phyloP scores from a whole-genome alignment of 2,113 vertebrate genomes.

The Nothoprocta perdicaria region DNA sequence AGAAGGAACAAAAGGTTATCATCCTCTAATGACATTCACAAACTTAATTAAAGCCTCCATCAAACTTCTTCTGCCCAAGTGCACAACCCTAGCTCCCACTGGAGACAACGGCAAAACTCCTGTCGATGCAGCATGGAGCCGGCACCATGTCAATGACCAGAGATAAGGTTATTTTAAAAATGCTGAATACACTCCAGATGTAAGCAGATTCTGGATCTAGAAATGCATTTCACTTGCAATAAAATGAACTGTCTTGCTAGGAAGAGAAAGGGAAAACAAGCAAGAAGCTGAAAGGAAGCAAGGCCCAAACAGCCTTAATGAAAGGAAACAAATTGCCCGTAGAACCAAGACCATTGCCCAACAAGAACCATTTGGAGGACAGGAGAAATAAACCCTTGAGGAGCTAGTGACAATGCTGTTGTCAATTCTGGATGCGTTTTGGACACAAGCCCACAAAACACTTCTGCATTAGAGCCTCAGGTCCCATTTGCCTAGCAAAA shows the following conservation, averaged over 20 bases:
- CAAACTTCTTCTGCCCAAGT: slow-evolving; percentile 30
- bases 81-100: slow-evolving; percentile 21
- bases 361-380: fast-evolving
- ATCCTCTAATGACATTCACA: slow-evolving; percentile 43
- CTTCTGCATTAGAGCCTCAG: background rate
- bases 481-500: background rate
- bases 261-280: background rate
- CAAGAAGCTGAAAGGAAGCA: background rate
- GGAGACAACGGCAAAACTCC: slow-evolving; percentile 19
- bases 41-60: slow-evolving; percentile 56
- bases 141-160: background rate
- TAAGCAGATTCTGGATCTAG: background rate
- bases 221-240: background rate
- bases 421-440: background rate
- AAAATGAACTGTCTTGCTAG: background rate
- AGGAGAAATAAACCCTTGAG: background rate
- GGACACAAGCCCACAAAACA: background rate
- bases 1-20: slow-evolving; percentile 59
- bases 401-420: background rate
- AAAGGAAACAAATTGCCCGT: background rate
- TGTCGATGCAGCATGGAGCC: background rate
- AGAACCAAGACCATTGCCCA: background rate
- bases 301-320: background rate
- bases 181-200: slow-evolving; percentile 23
- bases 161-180: background rate